Evolutionary conservation across 2,113 vertebrate species (phyloP).

Genomic region (Mesitornis unicolor): DNA sequence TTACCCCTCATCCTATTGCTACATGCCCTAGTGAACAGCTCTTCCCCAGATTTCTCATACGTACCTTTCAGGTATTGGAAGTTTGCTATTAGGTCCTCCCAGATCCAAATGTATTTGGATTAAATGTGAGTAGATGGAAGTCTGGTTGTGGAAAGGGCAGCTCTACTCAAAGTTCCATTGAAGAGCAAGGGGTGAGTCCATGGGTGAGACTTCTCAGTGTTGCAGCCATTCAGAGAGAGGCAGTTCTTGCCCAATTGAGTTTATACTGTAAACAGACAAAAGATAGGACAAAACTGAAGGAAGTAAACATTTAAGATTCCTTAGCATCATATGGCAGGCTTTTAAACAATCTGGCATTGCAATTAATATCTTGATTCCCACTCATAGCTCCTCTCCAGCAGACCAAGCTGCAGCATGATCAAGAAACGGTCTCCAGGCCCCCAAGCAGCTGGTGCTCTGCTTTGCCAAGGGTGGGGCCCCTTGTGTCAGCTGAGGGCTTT

Average conservation of each 20-base stretch:
- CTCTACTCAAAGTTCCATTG: background rate
- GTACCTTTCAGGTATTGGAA: no score
- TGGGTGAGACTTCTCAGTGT: background rate
- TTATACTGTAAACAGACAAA: background rate
- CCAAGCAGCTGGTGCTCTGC: background rate
- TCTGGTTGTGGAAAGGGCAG: background rate
- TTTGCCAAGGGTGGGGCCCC: background rate
- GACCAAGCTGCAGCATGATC: background rate
- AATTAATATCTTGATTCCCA: background rate
- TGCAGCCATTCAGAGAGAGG: background rate
- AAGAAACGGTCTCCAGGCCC: background rate
- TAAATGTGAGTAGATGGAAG: background rate
- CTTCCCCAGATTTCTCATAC: no score
- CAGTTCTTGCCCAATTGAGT: background rate
- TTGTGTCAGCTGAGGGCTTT: background rate
- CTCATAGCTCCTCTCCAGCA: accelerated
- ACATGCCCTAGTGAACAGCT: no score
- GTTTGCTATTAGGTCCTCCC: no score
- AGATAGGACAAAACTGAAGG: background rate
- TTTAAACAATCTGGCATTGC: background rate
- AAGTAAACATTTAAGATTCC: background rate
- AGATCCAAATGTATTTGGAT: no score
- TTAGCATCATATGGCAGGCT: background rate
- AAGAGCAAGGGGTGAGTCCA: background rate
- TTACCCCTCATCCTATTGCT: no score